Evolutionary conservation across 2,113 vertebrate species (phyloP).

Genomic region (Hipposideros armiger): DNA sequence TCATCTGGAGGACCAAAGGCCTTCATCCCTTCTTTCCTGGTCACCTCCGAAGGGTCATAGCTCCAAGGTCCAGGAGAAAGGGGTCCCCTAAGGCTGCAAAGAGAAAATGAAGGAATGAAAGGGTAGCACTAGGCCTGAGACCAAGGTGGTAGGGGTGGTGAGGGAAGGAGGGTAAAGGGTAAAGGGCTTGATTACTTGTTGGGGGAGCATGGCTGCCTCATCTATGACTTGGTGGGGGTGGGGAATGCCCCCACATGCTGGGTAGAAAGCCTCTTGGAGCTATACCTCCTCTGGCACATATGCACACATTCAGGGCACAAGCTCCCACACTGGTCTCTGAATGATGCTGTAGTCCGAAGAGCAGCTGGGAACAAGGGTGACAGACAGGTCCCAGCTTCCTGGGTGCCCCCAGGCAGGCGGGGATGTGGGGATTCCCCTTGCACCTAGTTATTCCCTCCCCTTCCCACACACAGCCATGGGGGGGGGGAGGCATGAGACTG

Average conservation of each 20-base stretch:
- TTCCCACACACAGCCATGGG: background rate
- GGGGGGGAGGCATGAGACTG: background rate
- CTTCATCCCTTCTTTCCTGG: constrained; percentile 67
- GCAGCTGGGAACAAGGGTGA: background rate
- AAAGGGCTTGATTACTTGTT: background rate
- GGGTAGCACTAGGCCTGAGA: background rate
- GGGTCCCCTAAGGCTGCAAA: constrained; percentile 35
- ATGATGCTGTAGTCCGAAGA: background rate
- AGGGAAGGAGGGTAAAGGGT: background rate
- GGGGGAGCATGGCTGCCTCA: no score
- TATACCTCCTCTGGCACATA: background rate
- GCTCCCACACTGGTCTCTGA: background rate
- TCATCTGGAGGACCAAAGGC: background rate
- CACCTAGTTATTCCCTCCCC: background rate
- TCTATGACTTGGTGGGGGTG: background rate
- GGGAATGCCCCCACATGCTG: background rate
- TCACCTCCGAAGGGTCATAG: constrained; percentile 73
- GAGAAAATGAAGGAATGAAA: constrained; percentile 28
- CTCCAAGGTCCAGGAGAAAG: background rate
- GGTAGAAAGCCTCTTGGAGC: background rate
- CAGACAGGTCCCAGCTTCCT: background rate
- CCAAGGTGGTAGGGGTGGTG: background rate
- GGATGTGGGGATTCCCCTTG: background rate
- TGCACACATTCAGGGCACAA: background rate
- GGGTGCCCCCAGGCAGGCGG: background rate